Base-by-base conservation (phyloP, 1,140 invertebrate species). In the Drosophila biarmipes region DNA sequence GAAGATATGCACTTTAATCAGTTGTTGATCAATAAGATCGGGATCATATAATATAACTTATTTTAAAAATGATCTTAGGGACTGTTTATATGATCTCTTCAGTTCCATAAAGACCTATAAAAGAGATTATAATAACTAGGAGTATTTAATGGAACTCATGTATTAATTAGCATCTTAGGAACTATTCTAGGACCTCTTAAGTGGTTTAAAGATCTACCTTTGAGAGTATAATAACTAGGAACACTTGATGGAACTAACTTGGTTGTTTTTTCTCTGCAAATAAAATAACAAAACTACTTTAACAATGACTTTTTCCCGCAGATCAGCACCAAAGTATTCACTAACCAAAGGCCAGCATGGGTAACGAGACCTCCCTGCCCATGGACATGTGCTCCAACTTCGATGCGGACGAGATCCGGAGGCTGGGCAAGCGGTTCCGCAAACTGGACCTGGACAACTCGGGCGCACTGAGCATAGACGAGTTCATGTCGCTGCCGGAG, bases 371-470 rank as follows among this genome's bases (percentile, higher is more conserved):
- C 72, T 99, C 98, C 84, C 95, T 99, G 92, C 98, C 98, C 66
- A 98, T 99, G 97, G 98, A 99, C 95, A 96, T 99, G 91, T 99
- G 98, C 95, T 98, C 97, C 92, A 99, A 98, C 91, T 99, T 99
- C 94, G 98, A 99, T 94, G 97, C 98, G 59, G 98, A 99, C 93
- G 98, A 99, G 94, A 99, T 99, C 87, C 96, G 98, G 92, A 95
- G 98, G 89, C 94, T 99, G 84, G 98, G 98, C 53, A 99, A 99
- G 95, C 94, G 98, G 72, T 99, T 99, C 94, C 95, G 97, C 67
- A 99, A 99, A 93, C 93, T 99, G 78, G 98, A 99, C 94, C 93
- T 99, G 91, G 98, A 99, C 93, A 99, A 99, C 92, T 99, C 98
- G 34, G 98, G 98, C 34, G 97, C 98, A 24, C 93, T 99, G 27